phyloP scores from a whole-genome alignment of 2,888 invertebrate species.

The Luperina testacea region DNA sequence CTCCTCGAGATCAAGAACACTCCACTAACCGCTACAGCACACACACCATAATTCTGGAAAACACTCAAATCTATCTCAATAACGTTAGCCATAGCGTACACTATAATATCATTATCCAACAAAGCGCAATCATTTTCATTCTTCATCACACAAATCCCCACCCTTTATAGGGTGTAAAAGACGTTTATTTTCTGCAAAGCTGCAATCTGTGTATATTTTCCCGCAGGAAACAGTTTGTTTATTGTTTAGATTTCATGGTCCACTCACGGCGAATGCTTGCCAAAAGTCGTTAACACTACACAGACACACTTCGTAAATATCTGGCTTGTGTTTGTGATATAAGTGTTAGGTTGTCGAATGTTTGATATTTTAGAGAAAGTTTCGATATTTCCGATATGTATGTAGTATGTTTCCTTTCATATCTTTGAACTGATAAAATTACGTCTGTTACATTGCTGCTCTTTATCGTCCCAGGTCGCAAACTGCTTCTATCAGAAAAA shows the following conservation, averaged over 20 bases:
- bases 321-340: slow-evolving; percentile 61
- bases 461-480: not conserved
- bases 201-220: slow-evolving; percentile 72
- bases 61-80: slow-evolving; percentile 56
- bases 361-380: slow-evolving; percentile 32
- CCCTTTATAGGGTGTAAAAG: slow-evolving; percentile 55
- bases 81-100: slow-evolving; percentile 36
- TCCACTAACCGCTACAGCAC: slow-evolving; percentile 1
- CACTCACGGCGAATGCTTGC: slow-evolving; percentile 76
- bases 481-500: not conserved
- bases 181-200: slow-evolving; percentile 65
- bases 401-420: not conserved
- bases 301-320: slow-evolving; percentile 83
- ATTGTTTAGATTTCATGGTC: slow-evolving; percentile 81
- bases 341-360: slow-evolving; percentile 54
- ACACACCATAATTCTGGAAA: slow-evolving; percentile 38
- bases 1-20: slow-evolving; percentile 12
- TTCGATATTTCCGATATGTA: slow-evolving; percentile 9
- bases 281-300: slow-evolving; percentile 86
- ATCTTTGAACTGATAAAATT: not conserved
- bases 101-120: slow-evolving; percentile 48
- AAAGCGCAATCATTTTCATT: slow-evolving; percentile 60
- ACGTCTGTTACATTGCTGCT: not conserved
- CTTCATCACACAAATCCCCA: slow-evolving; percentile 60
- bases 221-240: slow-evolving; percentile 83